These are phyloP conservation scores for Agapornis canus DNA, from an alignment of 2,797 vertebrate species.

Conservation along the genomic window DNA sequence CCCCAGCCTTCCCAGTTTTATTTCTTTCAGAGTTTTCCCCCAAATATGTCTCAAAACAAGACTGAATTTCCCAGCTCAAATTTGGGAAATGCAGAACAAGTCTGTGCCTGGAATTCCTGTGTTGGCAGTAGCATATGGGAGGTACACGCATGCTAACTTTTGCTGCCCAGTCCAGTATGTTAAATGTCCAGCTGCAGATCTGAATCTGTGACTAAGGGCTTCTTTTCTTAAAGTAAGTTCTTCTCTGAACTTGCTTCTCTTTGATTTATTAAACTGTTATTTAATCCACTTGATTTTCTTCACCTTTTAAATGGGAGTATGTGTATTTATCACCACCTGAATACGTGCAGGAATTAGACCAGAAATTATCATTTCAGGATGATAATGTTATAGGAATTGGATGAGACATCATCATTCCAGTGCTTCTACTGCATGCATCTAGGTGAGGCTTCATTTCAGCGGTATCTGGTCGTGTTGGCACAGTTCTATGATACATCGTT, in stretches of 20 bases:
- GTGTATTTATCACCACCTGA: background rate
- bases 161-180: fast-evolving
- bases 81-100: background rate
- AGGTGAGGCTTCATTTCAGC: background rate
- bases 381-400: background rate
- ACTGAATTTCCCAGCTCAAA: background rate
- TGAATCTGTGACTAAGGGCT: background rate
- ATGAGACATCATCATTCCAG: background rate
- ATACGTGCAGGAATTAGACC: background rate
- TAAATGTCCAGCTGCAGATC: background rate
- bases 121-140: background rate
- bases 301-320: background rate
- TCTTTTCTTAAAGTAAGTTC: background rate
- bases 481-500: background rate
- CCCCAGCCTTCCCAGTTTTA: background rate
- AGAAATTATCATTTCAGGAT: background rate
- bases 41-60: background rate
- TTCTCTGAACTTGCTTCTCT: background rate
- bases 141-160: background rate
- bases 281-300: background rate
- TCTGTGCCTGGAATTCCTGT: background rate
- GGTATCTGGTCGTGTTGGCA: background rate
- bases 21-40: background rate
- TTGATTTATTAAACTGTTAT: background rate
- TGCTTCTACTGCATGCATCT: background rate